Evolutionary conservation across 2,113 vertebrate species (phyloP).

Genomic region (Dromas ardeola): DNA sequence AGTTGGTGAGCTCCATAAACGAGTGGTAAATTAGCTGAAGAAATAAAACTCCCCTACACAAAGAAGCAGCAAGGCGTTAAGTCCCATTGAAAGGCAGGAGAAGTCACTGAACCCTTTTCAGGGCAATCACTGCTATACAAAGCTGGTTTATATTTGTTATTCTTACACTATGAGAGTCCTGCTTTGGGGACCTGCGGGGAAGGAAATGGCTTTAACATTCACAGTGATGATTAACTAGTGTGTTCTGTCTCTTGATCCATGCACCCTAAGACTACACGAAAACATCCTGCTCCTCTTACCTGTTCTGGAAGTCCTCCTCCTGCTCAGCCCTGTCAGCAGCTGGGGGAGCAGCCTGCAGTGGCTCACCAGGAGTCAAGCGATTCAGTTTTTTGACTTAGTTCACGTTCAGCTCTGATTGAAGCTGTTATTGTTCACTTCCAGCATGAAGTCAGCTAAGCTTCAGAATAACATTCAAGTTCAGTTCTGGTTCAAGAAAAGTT

Average conservation of each 20-base stretch:
- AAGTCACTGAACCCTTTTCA: slow-evolving; percentile 18
- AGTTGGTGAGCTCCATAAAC: neutral
- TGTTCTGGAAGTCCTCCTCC: neutral
- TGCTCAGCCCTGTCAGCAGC: neutral
- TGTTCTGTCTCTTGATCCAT: slow-evolving; percentile 35
- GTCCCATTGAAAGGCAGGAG: neutral
- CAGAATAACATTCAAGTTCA: slow-evolving; percentile 13
- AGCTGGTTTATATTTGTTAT: slow-evolving; percentile 36
- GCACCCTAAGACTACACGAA: slow-evolving; percentile 1
- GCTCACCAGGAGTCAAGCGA: neutral
- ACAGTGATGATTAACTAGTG: slow-evolving; percentile 22
- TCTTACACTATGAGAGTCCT: neutral
- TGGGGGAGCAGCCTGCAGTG: neutral
- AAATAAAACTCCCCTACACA: neutral
- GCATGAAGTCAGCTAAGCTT: slow-evolving; percentile 12
- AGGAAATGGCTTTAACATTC: slow-evolving; percentile 58
- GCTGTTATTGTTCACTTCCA: slow-evolving; percentile 29
- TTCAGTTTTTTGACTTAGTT: neutral
- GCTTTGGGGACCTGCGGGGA: slow-evolving; percentile 31
- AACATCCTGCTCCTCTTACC: slow-evolving; percentile 21
- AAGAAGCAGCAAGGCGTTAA: neutral
- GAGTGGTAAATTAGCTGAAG: neutral
- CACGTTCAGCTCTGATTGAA: neutral
- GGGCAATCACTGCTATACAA: neutral
- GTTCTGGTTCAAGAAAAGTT: slow-evolving; percentile 44